phyloP scores from a whole-genome alignment of 2,888 invertebrate genomes.

The Drosophila quinaria region DNA sequence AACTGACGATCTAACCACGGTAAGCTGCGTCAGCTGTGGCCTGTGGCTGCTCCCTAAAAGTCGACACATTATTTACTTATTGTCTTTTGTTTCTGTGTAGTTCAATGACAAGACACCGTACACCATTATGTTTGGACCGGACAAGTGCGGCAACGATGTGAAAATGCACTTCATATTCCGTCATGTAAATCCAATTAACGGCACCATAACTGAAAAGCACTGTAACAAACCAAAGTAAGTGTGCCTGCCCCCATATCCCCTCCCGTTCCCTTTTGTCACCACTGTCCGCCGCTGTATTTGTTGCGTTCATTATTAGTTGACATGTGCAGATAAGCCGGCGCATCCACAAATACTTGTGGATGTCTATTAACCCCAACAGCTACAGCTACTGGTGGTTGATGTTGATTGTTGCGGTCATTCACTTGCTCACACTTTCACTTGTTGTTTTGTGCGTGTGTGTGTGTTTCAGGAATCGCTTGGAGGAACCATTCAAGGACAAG shows the following conservation, averaged over 20 bases:
- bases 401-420: constrained; percentile 38
- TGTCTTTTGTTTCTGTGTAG: constrained; percentile 57
- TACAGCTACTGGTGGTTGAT: constrained; percentile 37
- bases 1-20: constrained; percentile 90
- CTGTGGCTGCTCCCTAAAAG: constrained; percentile 1
- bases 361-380: constrained; percentile 51
- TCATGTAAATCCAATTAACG: constrained; percentile 97
- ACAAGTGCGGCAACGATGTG: constrained; percentile 98
- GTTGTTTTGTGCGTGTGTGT: background rate
- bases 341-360: constrained; percentile 22
- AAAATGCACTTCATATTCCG: constrained; percentile 97
- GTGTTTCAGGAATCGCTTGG: constrained; percentile 89
- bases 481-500: constrained; percentile 96
- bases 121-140: constrained; percentile 99
- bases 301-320: constrained; percentile 29
- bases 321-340: constrained; percentile 46
- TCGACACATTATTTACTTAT: constrained; percentile 15
- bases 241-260: constrained; percentile 53
- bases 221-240: constrained; percentile 94
- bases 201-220: constrained; percentile 96
- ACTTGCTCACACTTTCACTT: constrained; percentile 21
- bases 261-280: background rate
- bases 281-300: constrained; percentile 14
- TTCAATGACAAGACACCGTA: constrained; percentile 99
- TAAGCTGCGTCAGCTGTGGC: constrained; percentile 55